Conservation (phyloP, 2,797 vertebrate species). For the Calcarius lapponicus region DNA sequence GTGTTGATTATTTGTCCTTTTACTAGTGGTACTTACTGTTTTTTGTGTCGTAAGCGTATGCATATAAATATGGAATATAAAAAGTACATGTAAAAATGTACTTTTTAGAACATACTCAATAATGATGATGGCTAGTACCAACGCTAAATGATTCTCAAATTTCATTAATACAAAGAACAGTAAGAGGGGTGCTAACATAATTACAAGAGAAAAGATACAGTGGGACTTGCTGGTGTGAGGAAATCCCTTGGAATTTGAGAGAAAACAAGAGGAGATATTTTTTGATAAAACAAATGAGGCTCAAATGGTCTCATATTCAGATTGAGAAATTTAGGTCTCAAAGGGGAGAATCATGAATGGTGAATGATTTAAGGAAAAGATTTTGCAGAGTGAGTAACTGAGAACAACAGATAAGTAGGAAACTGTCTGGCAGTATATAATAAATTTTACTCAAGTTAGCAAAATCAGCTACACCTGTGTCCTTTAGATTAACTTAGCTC, state of each 20-base stretch:
- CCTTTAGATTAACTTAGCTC: not conserved
- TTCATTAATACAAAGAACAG: not conserved
- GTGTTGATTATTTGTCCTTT: not conserved
- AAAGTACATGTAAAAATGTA: not conserved
- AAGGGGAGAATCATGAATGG: not conserved
- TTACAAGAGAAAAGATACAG: not conserved
- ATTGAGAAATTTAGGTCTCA: not conserved
- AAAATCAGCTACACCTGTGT: not conserved
- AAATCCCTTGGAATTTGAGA: not conserved
- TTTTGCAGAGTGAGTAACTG: not conserved
- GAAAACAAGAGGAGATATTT: not conserved
- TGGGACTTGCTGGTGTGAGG: rapidly evolving
- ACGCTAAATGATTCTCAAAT: not conserved
- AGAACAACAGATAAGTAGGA: not conserved
- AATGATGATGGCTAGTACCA: not conserved
- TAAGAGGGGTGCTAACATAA: not conserved
- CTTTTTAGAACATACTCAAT: not conserved
- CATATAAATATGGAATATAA: not conserved
- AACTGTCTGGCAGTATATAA: not conserved
- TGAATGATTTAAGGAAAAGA: not conserved
- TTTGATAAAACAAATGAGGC: not conserved
- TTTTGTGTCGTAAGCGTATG: not conserved
- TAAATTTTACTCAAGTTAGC: not conserved
- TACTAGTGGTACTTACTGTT: not conserved
- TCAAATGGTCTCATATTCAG: not conserved